phyloP scores from a whole-genome alignment of 2,113 vertebrate genomes.

The Dromas ardeola region DNA sequence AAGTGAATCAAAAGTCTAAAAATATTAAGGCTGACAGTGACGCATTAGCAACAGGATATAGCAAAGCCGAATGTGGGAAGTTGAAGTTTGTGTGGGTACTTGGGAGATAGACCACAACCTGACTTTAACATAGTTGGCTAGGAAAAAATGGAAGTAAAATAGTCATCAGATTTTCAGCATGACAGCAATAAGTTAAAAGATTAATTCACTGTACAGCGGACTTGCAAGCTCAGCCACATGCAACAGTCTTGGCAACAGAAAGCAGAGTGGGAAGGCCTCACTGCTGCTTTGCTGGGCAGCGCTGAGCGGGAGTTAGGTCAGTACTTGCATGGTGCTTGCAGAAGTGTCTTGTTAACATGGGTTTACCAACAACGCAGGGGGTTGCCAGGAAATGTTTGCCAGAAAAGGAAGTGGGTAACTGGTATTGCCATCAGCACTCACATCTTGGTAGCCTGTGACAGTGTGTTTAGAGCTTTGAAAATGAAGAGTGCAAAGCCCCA shows the following conservation, averaged over 20 bases:
- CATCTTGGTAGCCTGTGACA: neutral
- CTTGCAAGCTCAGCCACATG: neutral
- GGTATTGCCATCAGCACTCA: neutral
- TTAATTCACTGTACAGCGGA: neutral
- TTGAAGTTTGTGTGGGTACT: neutral
- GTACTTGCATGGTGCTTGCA: neutral
- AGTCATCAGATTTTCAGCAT: neutral
- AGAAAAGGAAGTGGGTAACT: neutral
- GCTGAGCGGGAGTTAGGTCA: rapidly evolving
- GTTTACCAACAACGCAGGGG: neutral
- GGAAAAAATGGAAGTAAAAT: neutral
- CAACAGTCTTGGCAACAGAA: neutral
- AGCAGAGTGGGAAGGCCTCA: neutral
- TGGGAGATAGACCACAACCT: neutral
- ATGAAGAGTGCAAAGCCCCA: neutral
- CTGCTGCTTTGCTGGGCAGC: neutral
- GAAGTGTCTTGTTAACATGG: neutral
- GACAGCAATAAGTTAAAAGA: neutral
- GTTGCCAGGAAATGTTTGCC: neutral
- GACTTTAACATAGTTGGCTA: neutral
- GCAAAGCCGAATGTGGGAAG: neutral
- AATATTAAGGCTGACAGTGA: neutral
- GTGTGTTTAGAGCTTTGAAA: neutral
- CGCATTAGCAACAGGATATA: neutral
- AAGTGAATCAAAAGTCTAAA: slow-evolving; percentile 2